These are phyloP conservation scores for Liparis tanakae DNA, from an alignment of 2,797 vertebrate species.

Conservation along the genomic window DNA sequence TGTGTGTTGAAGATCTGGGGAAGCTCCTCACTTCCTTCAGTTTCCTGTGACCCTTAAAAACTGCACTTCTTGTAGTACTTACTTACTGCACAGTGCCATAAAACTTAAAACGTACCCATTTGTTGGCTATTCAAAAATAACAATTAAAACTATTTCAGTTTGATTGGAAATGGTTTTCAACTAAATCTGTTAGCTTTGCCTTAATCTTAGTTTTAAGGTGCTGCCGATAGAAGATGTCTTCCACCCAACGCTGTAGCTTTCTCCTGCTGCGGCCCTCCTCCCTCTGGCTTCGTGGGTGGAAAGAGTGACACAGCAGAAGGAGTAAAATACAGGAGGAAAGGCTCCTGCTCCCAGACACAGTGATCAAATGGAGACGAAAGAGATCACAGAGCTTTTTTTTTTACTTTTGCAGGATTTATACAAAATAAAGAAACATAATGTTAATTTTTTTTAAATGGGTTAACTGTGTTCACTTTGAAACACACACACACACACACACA, in stretches of 20 bases:
- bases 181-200: background rate
- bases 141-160: background rate
- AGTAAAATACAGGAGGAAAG: constrained; percentile 55
- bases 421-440: background rate
- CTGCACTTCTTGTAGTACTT: background rate
- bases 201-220: background rate
- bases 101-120: background rate
- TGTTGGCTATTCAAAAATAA: background rate
- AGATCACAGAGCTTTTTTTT: background rate
- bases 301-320: constrained; percentile 78
- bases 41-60: background rate
- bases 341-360: constrained; percentile 51
- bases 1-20: background rate
- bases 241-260: constrained; percentile 31
- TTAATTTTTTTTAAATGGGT: background rate
- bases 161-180: background rate
- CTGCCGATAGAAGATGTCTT: constrained; percentile 49
- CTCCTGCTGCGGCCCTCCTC: constrained; percentile 47
- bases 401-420: constrained; percentile 32
- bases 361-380: constrained; percentile 44
- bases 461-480: background rate
- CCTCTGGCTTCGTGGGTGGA: constrained; percentile 70
- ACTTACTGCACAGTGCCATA: background rate
- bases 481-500: background rate
- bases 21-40: background rate